Percentiles rank a stretch among this genome's conserved stretches.
phyloP scores from a whole-genome alignment of 2,797 vertebrate species.

The Crotalus adamanteus region DNA sequence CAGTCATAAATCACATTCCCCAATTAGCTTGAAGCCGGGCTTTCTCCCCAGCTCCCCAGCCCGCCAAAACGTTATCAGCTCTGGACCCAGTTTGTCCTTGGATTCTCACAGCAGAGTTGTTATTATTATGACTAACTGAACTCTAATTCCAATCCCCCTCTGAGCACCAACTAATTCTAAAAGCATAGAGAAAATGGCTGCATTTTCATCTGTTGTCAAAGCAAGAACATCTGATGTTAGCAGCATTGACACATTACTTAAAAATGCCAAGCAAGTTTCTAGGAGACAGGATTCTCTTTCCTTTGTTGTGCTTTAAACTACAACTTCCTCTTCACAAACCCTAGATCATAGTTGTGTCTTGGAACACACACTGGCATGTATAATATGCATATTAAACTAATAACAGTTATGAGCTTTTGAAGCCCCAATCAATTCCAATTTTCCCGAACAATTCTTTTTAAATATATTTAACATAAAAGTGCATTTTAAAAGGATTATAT shows the following conservation, averaged over 20 bases:
- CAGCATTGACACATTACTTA: not conserved
- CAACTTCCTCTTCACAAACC: conserved; percentile 28
- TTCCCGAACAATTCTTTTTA: conserved; percentile 8
- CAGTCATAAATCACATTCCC: no score
- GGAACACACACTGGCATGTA: conserved; percentile 10
- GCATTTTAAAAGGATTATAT: conserved; percentile 10
- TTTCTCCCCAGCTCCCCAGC: no score
- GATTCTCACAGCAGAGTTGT: no score
- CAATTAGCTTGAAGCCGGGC: no score
- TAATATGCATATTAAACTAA: conserved; percentile 41
- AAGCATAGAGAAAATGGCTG: no score
- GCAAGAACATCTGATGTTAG: no score
- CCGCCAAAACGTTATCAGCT: no score
- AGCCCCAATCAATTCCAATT: conserved; percentile 36
- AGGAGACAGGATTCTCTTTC: conserved; percentile 16
- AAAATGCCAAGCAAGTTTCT: conserved; percentile 25
- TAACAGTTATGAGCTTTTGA: conserved; percentile 26
- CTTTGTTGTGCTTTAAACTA: conserved; percentile 21
- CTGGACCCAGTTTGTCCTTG: no score
- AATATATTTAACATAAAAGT: conserved; percentile 30
- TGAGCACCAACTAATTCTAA: no score
- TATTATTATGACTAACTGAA: no score
- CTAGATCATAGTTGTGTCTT: not conserved
- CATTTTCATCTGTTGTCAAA: no score
- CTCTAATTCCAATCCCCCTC: no score